Base-by-base conservation (phyloP, 2,797 vertebrate genomes). In the Bryconaethiops microstoma region DNA sequence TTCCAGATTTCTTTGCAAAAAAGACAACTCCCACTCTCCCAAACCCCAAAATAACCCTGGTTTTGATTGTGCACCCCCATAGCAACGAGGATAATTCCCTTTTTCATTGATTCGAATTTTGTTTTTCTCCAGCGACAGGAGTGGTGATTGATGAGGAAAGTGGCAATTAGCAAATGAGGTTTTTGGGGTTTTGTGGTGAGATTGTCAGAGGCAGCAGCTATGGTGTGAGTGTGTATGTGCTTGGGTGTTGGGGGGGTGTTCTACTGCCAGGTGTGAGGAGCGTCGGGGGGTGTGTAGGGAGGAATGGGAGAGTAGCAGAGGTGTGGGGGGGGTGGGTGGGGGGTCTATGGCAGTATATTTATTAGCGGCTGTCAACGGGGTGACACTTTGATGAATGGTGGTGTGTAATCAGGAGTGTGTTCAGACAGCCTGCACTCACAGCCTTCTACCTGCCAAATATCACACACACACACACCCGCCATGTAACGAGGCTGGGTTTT, bases 311-410 rank as follows among this genome's bases (percentile, higher is more conserved):
- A 90, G 90, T 93, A 67, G 39, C 17, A 96, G 97, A 95, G 96
- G 97, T 97, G 97, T 77, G 35, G 87, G 40, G 88, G 92, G 92
- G 94, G 96, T 45, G 6, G 9, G 48, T 6, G 93, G 95, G 95
- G 92, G 94, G 96, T 95, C 96, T 94, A 94, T 96, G 96, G 96
- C 96, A 97, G 96, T 94, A 97, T 98, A 99, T 99, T 98, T 99
- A 99, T 98, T 99, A 99, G 96, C 93, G 95, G 96, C 96, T 98
- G 98, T 99, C 98, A 98, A 94, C 91, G 94, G 95, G 95, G 95
- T 97, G 98, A 98, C 98, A 98, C 95, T 97, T 98, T 99, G 98
- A 99, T 99, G 97, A 99, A 99, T 99, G 96, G 96, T 95, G 95
- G 95, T 94, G 97, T 96, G 97, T 97, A 96, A 97, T 97, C 96